Percentiles rank a stretch among this genome's conserved stretches.
phyloP scores from a whole-genome alignment of 2,797 vertebrate genomes.

The Phyllotis vaccarum region DNA sequence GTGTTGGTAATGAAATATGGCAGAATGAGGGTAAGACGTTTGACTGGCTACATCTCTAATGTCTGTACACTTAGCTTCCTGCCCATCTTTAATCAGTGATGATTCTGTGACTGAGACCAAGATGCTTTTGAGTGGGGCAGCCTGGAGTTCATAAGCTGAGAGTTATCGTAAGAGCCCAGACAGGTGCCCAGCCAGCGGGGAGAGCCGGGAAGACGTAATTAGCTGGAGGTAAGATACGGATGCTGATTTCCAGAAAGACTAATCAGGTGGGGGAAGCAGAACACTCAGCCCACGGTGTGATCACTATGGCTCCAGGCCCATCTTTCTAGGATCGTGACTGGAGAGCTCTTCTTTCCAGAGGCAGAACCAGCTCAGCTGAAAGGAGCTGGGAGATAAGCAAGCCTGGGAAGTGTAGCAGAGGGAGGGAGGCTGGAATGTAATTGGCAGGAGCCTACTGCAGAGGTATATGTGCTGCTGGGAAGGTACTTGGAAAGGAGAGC shows the following conservation, averaged over 20 bases:
- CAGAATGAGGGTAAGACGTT: neutral
- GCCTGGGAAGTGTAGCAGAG: neutral
- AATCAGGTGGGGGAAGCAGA: neutral
- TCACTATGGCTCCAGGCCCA: neutral
- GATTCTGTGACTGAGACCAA: too few species aligned
- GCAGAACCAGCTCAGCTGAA: neutral
- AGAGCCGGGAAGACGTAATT: neutral
- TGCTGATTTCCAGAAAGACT: neutral
- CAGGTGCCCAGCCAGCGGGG: rapidly evolving
- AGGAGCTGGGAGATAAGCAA: neutral
- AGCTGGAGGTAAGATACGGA: neutral
- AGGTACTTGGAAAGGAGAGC: neutral
- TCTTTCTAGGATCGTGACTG: neutral
- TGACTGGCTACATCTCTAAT: neutral
- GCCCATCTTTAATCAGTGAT: neutral
- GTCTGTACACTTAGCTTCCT: neutral
- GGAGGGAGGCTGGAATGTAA: neutral
- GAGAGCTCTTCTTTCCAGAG: neutral
- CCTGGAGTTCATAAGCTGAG: neutral
- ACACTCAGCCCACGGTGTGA: neutral
- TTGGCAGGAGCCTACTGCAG: neutral
- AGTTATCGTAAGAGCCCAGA: neutral
- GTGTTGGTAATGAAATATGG: neutral
- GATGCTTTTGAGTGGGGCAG: neutral
- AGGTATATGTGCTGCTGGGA: too few species aligned